phyloP scores from a whole-genome alignment of 2,113 vertebrate genomes.

The Apodemus sylvaticus region DNA sequence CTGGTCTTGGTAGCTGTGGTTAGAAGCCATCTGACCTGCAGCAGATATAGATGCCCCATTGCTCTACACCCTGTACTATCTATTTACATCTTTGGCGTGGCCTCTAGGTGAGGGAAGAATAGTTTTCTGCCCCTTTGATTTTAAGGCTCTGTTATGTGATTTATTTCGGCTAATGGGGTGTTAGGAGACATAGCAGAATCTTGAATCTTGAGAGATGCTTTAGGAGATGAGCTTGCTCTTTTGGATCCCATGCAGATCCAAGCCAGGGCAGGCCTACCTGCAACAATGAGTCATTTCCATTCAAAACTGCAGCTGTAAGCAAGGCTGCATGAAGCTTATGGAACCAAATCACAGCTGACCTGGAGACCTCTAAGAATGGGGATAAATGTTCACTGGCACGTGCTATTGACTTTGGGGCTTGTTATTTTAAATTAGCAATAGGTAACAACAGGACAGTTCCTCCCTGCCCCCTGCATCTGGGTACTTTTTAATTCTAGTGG shows the following conservation, averaged over 20 bases:
- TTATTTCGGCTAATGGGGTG: neutral
- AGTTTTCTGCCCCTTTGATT: neutral
- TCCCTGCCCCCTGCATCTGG: neutral
- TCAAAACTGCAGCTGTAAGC: neutral
- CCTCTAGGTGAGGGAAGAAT: neutral
- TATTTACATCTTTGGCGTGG: neutral
- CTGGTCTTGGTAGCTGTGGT: conserved; percentile 30
- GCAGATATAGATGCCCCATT: conserved; percentile 18
- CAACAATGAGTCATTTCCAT: neutral
- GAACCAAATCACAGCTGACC: neutral
- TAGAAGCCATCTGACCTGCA: neutral
- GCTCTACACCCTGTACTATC: neutral
- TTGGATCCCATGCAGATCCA: neutral
- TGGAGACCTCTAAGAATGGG: neutral
- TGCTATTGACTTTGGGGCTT: neutral
- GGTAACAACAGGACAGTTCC: neutral
- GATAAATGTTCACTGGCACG: neutral
- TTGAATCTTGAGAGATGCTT: neutral
- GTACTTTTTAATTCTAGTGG: conserved; percentile 11
- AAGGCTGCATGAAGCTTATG: neutral
- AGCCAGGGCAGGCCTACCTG: neutral
- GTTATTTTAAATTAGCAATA: neutral
- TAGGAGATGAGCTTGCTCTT: neutral
- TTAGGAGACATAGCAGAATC: neutral
- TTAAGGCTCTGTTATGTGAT: neutral